A percentile compares a stretch with the other conserved stretches of the same genome.
These are phyloP conservation scores for Rana temporaria DNA, from an alignment of 2,113 vertebrate genomes.

Conservation along the genomic window DNA sequence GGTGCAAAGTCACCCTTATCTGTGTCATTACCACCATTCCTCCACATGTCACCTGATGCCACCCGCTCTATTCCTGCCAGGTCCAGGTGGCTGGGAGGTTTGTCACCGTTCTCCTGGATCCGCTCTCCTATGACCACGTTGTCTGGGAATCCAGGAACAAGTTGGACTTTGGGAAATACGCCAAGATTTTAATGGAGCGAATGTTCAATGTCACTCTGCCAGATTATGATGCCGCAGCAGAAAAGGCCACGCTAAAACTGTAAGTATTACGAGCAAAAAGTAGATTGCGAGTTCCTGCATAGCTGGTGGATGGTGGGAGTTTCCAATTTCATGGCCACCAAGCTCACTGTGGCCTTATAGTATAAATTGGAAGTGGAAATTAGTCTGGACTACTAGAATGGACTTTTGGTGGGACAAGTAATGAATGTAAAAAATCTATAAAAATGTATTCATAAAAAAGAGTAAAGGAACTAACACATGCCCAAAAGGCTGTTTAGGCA, in stretches of 20 bases:
- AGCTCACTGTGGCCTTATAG: too few species aligned
- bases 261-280: slow-evolving; percentile 65
- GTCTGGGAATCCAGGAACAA: slow-evolving; percentile 69
- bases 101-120: slow-evolving; percentile 83
- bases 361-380: too few species aligned
- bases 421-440: too few species aligned
- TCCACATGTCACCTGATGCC: too few species aligned
- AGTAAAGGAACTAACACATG: too few species aligned
- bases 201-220: slow-evolving; percentile 85
- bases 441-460: too few species aligned
- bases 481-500: too few species aligned
- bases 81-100: slow-evolving; percentile 81
- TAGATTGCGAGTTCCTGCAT: neutral
- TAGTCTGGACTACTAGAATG: too few species aligned
- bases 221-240: slow-evolving; percentile 65
- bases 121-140: slow-evolving; percentile 79
- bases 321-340: neutral
- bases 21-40: too few species aligned
- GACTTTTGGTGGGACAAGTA: too few species aligned
- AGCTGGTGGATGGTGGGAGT: neutral
- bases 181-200: slow-evolving; percentile 81
- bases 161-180: slow-evolving; percentile 82
- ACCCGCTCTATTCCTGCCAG: slow-evolving; percentile 60
- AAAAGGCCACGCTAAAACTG: slow-evolving; percentile 77
- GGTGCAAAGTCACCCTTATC: too few species aligned